These are phyloP conservation scores for Sebastes fasciatus DNA, from an alignment of 2,113 vertebrate species.

Conservation along the genomic window DNA sequence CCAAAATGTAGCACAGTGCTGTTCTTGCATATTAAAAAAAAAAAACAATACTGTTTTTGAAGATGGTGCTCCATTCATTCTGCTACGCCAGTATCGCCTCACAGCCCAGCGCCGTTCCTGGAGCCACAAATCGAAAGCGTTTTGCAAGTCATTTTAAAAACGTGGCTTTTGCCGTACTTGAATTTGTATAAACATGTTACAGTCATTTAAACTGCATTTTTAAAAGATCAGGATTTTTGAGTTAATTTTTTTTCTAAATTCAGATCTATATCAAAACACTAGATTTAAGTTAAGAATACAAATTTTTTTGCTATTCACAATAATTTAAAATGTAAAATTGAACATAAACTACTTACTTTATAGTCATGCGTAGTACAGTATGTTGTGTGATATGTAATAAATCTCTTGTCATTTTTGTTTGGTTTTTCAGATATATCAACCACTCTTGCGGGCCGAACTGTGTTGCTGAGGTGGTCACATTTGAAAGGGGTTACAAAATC, in stretches of 20 bases:
- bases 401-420: neutral
- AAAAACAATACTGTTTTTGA: neutral
- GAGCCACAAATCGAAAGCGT: neutral
- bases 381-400: neutral
- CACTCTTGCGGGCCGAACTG: slow-evolving; percentile 97
- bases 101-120: neutral
- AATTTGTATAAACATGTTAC: neutral
- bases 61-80: neutral
- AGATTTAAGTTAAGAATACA: neutral
- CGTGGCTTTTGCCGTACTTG: neutral
- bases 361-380: no score
- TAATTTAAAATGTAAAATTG: neutral
- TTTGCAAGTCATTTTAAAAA: neutral
- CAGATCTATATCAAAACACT: neutral
- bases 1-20: neutral
- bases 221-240: neutral
- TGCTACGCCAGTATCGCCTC: neutral
- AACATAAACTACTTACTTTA: neutral
- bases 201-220: neutral
- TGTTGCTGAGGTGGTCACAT: slow-evolving; percentile 97
- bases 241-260: neutral
- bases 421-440: slow-evolving; percentile 91
- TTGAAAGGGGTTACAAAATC: slow-evolving; percentile 97
- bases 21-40: neutral
- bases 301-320: neutral